Conservation (phyloP, 1,140 invertebrate species). For the Metaphire vulgaris region DNA sequence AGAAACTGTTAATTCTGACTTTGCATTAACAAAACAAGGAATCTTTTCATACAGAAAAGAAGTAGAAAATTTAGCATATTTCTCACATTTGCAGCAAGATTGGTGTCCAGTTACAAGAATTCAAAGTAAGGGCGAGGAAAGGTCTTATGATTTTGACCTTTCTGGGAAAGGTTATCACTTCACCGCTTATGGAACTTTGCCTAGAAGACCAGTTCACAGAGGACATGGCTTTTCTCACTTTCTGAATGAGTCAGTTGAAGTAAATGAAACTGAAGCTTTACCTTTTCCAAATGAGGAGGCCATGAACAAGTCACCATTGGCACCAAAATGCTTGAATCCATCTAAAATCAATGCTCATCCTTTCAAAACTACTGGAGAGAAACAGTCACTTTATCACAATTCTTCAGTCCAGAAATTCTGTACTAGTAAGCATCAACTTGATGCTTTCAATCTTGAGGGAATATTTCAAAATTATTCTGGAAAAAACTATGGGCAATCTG, state of each 20-base stretch:
- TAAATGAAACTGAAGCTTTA: too few relatives aligned
- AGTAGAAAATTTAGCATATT: background rate
- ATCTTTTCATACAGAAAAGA: background rate
- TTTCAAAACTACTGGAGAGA: background rate
- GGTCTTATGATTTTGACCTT: background rate
- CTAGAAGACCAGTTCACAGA: background rate
- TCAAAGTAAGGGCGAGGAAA: background rate
- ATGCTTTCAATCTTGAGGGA: background rate
- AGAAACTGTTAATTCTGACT: background rate
- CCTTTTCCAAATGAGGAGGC: too few relatives aligned
- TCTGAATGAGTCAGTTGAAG: too few relatives aligned
- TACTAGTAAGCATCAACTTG: background rate
- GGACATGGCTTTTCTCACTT: too few relatives aligned
- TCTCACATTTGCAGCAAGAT: background rate
- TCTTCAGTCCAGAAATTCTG: background rate
- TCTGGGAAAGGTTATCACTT: background rate
- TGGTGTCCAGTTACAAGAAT: background rate
- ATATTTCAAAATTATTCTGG: background rate
- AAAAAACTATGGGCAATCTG: background rate
- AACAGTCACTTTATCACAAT: background rate
- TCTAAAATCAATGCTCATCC: background rate
- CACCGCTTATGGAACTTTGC: background rate
- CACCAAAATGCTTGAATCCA: slow-evolving; percentile 30
- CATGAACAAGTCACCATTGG: slow-evolving; percentile 17
- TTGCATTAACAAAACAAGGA: background rate